Conservation (phyloP, 2,113 vertebrate species). For the Sylvicapra grimmia region DNA sequence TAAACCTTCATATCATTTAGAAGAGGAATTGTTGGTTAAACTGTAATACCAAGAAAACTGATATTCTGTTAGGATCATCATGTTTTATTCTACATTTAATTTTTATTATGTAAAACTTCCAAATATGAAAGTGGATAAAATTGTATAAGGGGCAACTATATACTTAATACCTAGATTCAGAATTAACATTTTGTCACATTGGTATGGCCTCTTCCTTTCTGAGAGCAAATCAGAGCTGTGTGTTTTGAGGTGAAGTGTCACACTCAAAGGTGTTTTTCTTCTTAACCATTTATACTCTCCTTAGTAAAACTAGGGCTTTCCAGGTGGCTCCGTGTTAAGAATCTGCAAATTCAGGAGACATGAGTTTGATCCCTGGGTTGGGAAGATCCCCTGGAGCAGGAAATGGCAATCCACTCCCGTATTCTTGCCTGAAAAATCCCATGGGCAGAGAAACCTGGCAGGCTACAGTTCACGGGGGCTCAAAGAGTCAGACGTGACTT, state of each 20-base stretch:
- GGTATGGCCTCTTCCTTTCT: background rate
- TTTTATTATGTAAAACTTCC: slow-evolving; percentile 19
- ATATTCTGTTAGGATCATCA: background rate
- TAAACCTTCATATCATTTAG: background rate
- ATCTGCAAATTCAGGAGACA: background rate
- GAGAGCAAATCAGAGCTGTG: background rate
- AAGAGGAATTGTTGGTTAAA: background rate
- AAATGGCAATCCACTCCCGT: background rate
- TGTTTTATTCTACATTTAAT: background rate
- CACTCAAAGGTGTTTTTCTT: background rate
- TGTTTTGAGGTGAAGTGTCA: background rate
- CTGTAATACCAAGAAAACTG: background rate
- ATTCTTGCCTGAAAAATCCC: background rate
- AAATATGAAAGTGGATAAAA: background rate
- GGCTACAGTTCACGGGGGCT: background rate
- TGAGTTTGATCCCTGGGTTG: background rate
- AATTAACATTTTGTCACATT: background rate
- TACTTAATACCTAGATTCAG: background rate
- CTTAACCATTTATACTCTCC: background rate
- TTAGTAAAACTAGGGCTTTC: background rate
- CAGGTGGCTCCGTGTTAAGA: background rate
- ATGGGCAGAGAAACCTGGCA: background rate
- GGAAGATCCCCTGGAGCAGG: background rate
- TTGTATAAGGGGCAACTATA: background rate
- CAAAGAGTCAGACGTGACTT: background rate